Conservation (phyloP, 2,113 vertebrate species). For the Desmodus rotundus region DNA sequence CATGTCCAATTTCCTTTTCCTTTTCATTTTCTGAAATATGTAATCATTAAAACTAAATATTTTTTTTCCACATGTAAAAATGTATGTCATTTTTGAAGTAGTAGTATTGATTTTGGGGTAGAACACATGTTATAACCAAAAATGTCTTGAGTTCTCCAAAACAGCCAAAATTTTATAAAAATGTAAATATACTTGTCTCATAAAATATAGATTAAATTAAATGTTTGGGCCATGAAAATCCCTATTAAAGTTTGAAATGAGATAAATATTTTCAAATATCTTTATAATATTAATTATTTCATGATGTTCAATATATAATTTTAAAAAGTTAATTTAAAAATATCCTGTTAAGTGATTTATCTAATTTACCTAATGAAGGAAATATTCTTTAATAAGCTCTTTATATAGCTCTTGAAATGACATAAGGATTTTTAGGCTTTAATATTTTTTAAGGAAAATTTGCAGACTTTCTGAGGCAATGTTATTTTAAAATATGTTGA, state of each 20-base stretch:
- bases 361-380: background rate
- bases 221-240: background rate
- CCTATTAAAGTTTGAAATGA: background rate
- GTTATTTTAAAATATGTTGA: constrained; percentile 9
- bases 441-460: background rate
- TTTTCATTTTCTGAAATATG: background rate
- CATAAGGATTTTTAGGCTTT: constrained; percentile 16
- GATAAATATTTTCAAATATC: constrained; percentile 17
- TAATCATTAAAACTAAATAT: constrained; percentile 8
- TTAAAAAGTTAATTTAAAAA: background rate
- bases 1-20: background rate
- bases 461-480: constrained; percentile 2
- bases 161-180: background rate
- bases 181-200: background rate
- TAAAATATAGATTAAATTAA: constrained; percentile 1
- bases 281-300: background rate
- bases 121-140: background rate
- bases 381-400: background rate
- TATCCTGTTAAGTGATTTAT: background rate
- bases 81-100: background rate
- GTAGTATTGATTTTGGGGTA: background rate
- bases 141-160: background rate
- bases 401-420: background rate
- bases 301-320: background rate
- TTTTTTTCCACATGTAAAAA: background rate